Conservation (phyloP, 2,888 invertebrate species). For the Thysanoteuthis rhombus region DNA sequence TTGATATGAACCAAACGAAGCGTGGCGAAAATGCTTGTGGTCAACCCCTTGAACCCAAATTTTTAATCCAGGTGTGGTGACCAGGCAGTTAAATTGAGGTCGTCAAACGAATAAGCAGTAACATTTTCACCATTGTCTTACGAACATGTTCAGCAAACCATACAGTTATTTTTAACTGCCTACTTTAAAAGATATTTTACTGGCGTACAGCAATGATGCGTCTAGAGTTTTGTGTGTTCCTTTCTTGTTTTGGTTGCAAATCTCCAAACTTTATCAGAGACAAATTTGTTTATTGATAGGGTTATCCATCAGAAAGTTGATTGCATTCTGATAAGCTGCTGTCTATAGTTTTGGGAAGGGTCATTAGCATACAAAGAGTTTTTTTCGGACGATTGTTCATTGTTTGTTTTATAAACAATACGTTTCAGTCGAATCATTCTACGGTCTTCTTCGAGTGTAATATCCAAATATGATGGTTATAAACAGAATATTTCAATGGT, state of each 20-base stretch:
- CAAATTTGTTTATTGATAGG: background rate
- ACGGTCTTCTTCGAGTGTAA: too few species aligned
- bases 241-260: background rate
- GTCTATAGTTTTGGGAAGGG: too few species aligned
- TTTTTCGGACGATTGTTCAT: too few species aligned
- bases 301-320: background rate
- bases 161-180: background rate
- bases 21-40: background rate
- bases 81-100: constrained; percentile 12
- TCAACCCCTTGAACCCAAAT: background rate
- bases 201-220: background rate
- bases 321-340: too few species aligned
- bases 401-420: too few species aligned
- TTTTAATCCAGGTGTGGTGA: background rate
- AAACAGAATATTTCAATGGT: too few species aligned
- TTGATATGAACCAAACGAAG: background rate
- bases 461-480: too few species aligned
- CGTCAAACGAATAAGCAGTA: background rate
- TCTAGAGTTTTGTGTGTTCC: background rate
- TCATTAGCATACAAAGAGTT: too few species aligned
- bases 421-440: too few species aligned
- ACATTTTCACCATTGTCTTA: background rate
- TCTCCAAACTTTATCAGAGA: background rate
- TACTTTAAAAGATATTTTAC: background rate
- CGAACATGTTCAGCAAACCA: background rate